Evolutionary conservation across 2,113 vertebrate genomes (phyloP), one percentile per base, ranked within the genome.

Genomic region (Alouatta palliata): DNA sequence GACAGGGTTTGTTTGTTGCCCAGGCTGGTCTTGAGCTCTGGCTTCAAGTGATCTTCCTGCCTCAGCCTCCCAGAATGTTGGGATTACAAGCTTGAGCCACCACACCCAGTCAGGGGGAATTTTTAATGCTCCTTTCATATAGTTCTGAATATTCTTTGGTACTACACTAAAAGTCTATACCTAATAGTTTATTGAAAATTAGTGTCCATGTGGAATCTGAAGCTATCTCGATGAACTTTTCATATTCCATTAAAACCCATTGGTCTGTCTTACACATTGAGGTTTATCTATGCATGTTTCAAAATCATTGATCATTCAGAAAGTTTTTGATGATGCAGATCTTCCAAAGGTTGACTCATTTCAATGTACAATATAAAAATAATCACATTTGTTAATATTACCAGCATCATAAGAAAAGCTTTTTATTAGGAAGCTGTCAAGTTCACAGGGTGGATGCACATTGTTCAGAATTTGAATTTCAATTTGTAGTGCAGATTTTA

Each of bases 401-500:
- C 47, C 20, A 54, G 12, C 80, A 47, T 87, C 87, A 95, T 66
- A 40, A 89, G 68, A 45, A 49, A 49, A 61, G 40, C 21, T 43
- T 21, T 58, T 14, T 95, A 32, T 25, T 75, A 40, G 83, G 23
- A 90, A 82, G 2, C 25, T 79, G n/a, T 88, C 25, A 91, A 14
- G 32, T 92, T 76, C 52, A 80, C 52, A 68, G 71, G 64, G 25
- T 56, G 45, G 81, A 30, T 76, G 30, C 64, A 70, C 12, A 30
- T 66, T 93, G 96, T 94, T 20, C 27, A 91, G 45, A 94, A 87
- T 66, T 91, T 35, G n/a, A 37, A 83, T 71, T 96, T 90, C 14
- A 56, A 40, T 35, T 88, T 49, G 82, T 88, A 82, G 16, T 71
- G 84, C 1, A 81, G 17, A 89, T 91, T 89, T 91, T 82, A 64